These are phyloP conservation scores for Plagiodera versicolora DNA, from an alignment of 2,888 invertebrate genomes.

Conservation along the genomic window DNA sequence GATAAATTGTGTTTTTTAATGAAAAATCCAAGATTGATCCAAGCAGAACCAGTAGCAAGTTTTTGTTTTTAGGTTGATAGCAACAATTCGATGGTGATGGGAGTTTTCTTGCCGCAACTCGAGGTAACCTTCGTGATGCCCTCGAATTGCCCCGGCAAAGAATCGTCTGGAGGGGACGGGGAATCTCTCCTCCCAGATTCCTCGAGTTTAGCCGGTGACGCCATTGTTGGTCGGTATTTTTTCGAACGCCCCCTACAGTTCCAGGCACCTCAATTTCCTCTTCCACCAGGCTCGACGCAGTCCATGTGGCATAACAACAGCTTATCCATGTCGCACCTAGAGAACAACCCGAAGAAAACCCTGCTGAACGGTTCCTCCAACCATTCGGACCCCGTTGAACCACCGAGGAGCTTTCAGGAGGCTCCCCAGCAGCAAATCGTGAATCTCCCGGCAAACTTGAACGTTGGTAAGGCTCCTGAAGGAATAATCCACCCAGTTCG, in stretches of 20 bases:
- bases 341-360: constrained; percentile 28
- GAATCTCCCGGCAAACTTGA: background rate
- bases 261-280: background rate
- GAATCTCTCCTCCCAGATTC: constrained; percentile 83
- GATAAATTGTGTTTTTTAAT: no score
- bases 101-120: constrained; percentile 80
- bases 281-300: constrained; percentile 42
- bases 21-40: no score
- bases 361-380: constrained; percentile 36
- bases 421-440: constrained; percentile 23
- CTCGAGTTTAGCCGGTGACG: constrained; percentile 79
- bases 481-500: no score
- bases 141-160: constrained; percentile 79
- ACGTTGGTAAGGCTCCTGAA: background rate
- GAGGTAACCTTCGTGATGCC: constrained; percentile 89
- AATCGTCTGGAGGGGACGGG: constrained; percentile 80
- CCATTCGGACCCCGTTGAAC: constrained; percentile 31
- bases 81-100: constrained; percentile 65
- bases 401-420: no score
- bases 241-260: no score
- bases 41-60: constrained; percentile 20
- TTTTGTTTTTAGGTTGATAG: constrained; percentile 49
- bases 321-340: constrained; percentile 38
- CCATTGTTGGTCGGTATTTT: constrained; percentile 50
- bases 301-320: constrained; percentile 47